These are phyloP conservation scores for Columbina picui DNA, from an alignment of 2,113 vertebrate species.

Conservation along the genomic window DNA sequence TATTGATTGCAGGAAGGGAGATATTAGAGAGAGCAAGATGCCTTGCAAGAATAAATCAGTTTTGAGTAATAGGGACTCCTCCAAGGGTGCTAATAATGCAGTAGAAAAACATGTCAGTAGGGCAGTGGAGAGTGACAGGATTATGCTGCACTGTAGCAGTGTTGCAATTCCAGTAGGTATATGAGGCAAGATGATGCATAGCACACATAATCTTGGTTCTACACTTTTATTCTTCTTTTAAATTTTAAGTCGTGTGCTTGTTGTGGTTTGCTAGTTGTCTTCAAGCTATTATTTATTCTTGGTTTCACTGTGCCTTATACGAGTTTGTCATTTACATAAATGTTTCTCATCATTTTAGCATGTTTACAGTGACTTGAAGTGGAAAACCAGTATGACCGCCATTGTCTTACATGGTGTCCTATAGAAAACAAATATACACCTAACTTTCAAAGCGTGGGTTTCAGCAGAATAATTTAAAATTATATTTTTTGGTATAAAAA, in stretches of 20 bases:
- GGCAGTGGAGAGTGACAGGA: neutral
- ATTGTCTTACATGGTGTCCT: neutral
- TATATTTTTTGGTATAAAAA: neutral
- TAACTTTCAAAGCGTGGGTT: neutral
- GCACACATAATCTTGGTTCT: neutral
- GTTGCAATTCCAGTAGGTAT: neutral
- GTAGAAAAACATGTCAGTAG: neutral
- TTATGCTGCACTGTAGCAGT: neutral
- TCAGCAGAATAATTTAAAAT: neutral
- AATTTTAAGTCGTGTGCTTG: neutral
- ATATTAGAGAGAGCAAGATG: neutral
- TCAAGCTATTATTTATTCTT: neutral
- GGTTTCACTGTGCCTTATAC: neutral
- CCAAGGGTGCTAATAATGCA: neutral
- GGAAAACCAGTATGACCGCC: neutral
- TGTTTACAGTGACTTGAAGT: neutral
- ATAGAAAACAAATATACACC: neutral
- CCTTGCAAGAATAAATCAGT: neutral
- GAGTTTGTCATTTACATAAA: neutral
- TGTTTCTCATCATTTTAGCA: neutral
- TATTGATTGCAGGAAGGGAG: neutral
- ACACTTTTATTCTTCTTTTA: neutral
- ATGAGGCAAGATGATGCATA: neutral
- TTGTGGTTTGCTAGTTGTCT: neutral
- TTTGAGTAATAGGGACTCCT: neutral